Evolutionary conservation across 2,888 invertebrate genomes (phyloP), one percentile per base, ranked within the genome.

Genomic region (Dasypolia templi): DNA sequence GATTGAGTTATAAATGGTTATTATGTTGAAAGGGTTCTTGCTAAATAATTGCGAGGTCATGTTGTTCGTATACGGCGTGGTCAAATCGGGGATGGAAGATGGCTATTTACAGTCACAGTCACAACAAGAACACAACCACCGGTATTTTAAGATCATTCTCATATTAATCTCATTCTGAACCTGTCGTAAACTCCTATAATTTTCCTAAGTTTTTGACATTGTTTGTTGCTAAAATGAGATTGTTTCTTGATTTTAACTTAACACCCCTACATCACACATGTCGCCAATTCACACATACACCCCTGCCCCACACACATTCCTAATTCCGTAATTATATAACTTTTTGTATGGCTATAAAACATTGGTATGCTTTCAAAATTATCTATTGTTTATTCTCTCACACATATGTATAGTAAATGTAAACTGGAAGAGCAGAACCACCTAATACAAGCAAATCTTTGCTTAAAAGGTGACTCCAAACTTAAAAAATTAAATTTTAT

Each of bases 1-100:
- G 77, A 86, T 85, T 86, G 83, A 83, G 77, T 83, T 81, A 80
- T 75, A 61, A 70, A 79, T 79, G 42, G 79, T 69, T 69, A 81
- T 73, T 74, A 82, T 64, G 51, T 42, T 46, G 32, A 79, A 68
- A 46, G 62, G 64, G 61, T 66, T 53, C 74, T 67, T 58, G 53
- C 14, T 58, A n/a, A 62, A 67, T 51, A 66, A 53, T 14, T 29
- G 29, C 39, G 39, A 39, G 39, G 39, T 39, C 39, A 39, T 39
- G 9, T 9, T 39, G 39, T 39, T 9, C 39, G 39, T 6, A 14
- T 53, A 53, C 17, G 9, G 46, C 1, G 5, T 32, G 26, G 39
- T 59, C 22, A n/a, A 39, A 9, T 14, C 4, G 42, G 17, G 4
- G 17, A 35, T 42, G 11, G 11, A 17, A 17, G 39, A 5, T 9